Percentiles rank a stretch among this genome's conserved stretches.
Conservation (phyloP, 2,797 vertebrate genomes). For the Pterois miles region DNA sequence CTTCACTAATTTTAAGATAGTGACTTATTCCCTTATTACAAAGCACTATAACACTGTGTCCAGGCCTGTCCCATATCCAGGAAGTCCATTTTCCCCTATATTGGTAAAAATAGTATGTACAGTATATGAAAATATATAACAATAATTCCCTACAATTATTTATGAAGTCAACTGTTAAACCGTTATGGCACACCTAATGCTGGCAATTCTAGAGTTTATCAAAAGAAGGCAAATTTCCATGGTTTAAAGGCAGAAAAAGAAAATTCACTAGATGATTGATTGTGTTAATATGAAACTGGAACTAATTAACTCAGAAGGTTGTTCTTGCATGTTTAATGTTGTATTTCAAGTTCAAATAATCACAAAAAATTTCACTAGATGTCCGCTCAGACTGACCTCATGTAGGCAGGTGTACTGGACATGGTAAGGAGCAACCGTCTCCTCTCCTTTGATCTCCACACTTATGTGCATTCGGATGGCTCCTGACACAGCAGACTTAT, state of each 20-base stretch:
- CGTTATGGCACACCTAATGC: background rate
- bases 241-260: background rate
- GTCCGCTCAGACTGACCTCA: slow-evolving; percentile 83
- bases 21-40: background rate
- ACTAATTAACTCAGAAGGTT: slow-evolving; percentile 3
- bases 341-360: slow-evolving; percentile 21
- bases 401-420: slow-evolving; percentile 98
- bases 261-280: slow-evolving; percentile 13
- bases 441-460: slow-evolving; percentile 98
- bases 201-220: background rate
- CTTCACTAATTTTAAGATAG: background rate
- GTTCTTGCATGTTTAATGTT: slow-evolving; percentile 20
- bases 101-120: background rate
- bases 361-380: background rate
- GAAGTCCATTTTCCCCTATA: background rate
- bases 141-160: background rate
- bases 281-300: slow-evolving; percentile 23
- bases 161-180: background rate
- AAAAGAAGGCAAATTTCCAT: background rate
- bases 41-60: background rate
- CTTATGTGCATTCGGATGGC: slow-evolving; percentile 98
- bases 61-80: background rate
- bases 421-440: slow-evolving; percentile 97
- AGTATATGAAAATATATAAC: no score
- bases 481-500: slow-evolving; percentile 96